Evolutionary conservation across 2,797 vertebrate genomes (phyloP).

Genomic region (Oreochromis grahami): DNA sequence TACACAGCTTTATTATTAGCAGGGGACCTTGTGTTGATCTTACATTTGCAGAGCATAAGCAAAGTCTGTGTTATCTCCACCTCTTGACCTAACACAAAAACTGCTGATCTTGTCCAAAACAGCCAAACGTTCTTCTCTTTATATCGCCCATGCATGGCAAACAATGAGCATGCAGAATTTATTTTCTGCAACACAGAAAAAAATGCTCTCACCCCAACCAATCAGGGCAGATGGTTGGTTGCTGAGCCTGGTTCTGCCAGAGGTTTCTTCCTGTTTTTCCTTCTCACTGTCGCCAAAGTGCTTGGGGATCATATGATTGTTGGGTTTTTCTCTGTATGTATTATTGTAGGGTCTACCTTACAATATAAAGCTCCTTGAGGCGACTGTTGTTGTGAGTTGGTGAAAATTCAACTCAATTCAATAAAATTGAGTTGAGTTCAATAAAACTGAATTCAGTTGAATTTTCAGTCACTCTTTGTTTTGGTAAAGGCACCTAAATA

Average conservation of each 20-base stretch:
- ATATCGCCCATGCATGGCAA: background rate
- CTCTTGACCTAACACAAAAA: background rate
- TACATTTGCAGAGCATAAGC: background rate
- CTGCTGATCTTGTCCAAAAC: background rate
- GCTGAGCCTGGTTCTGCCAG: too few species aligned
- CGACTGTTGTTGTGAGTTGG: too few species aligned
- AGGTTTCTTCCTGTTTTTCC: fast-evolving
- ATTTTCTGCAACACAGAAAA: background rate
- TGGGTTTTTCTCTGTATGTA: background rate
- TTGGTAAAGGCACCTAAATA: background rate
- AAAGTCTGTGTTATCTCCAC: background rate
- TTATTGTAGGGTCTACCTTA: background rate
- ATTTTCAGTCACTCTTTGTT: too few species aligned
- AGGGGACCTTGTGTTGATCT: background rate
- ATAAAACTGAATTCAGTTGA: too few species aligned
- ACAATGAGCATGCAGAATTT: too few species aligned
- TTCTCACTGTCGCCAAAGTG: background rate
- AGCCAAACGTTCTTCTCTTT: background rate
- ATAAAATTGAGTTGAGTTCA: too few species aligned
- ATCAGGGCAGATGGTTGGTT: background rate
- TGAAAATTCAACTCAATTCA: too few species aligned
- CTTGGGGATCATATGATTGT: background rate
- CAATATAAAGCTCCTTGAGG: background rate
- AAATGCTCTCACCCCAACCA: background rate
- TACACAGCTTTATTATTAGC: background rate